Evolutionary conservation across 1,140 invertebrate species (phyloP).

Genomic region (Pomacea maculata): DNA sequence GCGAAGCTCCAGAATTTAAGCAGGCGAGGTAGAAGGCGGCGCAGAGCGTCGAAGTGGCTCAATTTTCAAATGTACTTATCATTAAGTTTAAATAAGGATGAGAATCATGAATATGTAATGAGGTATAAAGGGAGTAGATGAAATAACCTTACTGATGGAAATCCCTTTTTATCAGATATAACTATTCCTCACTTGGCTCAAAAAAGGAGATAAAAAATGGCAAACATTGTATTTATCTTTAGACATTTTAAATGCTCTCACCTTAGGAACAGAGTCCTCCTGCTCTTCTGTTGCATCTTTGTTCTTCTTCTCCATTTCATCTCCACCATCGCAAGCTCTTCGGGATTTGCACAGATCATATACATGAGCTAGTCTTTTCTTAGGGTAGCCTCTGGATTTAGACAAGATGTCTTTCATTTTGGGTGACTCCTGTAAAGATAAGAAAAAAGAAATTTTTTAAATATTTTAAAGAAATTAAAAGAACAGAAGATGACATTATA

Average conservation of each 20-base stretch:
- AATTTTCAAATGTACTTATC: too few relatives aligned
- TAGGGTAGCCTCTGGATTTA: conserved; percentile 96
- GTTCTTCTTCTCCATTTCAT: conserved; percentile 85
- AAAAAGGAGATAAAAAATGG: not conserved
- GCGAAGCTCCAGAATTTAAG: too few relatives aligned
- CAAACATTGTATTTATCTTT: not conserved
- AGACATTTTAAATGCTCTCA: conserved; percentile 2
- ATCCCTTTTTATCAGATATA: too few relatives aligned
- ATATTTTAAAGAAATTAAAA: too few relatives aligned
- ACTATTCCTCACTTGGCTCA: too few relatives aligned
- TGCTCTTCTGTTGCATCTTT: conserved; percentile 33
- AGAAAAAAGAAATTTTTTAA: not conserved
- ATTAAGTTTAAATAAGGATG: too few relatives aligned
- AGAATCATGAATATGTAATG: too few relatives aligned
- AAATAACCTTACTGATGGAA: too few relatives aligned
- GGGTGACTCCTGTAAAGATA: conserved; percentile 65
- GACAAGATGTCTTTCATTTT: conserved; percentile 97
- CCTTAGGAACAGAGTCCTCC: conserved; percentile 38
- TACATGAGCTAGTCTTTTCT: conserved; percentile 92
- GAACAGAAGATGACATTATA: too few relatives aligned
- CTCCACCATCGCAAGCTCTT: conserved; percentile 97
- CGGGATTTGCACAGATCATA: conserved; percentile 99
- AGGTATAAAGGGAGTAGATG: too few relatives aligned
- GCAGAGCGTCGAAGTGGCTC: too few relatives aligned
- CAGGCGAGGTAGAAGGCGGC: too few relatives aligned